Conservation (phyloP, 2,888 invertebrate species). For the Ochropacha duplaris region DNA sequence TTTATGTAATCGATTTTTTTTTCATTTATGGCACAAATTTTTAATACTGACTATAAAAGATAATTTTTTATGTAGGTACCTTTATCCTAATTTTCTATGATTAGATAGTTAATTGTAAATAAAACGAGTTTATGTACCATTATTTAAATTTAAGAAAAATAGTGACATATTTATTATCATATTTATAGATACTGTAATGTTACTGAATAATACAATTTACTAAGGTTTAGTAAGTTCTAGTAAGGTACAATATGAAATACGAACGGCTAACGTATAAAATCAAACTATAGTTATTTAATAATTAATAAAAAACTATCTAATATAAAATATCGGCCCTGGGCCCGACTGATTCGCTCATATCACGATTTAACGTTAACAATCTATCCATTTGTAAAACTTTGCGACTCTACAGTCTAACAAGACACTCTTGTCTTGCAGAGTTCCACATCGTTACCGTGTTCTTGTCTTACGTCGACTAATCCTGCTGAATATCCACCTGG, state of each 20-base stretch:
- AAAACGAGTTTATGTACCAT: too few species aligned
- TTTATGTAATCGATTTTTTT: too few species aligned
- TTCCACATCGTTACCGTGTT: constrained; percentile 35
- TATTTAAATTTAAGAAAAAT: too few species aligned
- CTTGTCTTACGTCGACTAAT: constrained; percentile 27
- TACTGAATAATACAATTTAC: background rate
- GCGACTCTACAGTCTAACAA: constrained; percentile 39
- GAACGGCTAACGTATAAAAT: background rate
- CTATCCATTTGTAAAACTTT: constrained; percentile 33
- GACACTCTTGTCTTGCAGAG: constrained; percentile 34
- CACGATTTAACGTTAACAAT: constrained; percentile 26
- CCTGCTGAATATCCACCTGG: background rate
- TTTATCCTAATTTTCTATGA: too few species aligned
- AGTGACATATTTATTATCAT: too few species aligned
- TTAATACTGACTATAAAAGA: too few species aligned
- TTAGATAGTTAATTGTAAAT: too few species aligned
- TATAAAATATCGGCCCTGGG: background rate
- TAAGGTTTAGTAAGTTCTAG: too few species aligned
- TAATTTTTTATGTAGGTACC: too few species aligned
- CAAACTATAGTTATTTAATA: background rate
- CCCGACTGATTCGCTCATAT: constrained; percentile 4
- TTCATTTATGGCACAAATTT: too few species aligned
- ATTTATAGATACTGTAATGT: too few species aligned
- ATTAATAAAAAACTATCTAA: background rate
- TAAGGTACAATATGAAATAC: background rate